These are phyloP conservation scores for Thaumetopoea pityocampa DNA, from an alignment of 1,140 invertebrate species.

Conservation along the genomic window DNA sequence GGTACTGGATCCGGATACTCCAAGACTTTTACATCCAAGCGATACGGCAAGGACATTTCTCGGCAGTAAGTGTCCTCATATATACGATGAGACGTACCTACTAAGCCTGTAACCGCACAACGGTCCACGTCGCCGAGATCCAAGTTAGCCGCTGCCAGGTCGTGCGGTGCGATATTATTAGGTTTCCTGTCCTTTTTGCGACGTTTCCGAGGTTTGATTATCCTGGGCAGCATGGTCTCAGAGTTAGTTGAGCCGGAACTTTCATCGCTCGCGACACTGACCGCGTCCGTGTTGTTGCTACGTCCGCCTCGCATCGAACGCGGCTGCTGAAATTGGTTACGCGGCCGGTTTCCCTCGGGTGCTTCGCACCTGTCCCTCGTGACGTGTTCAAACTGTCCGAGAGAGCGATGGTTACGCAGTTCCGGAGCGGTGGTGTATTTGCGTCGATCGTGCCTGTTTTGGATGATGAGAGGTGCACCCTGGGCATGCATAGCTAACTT, in stretches of 20 bases:
- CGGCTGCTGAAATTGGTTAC: slow-evolving; percentile 55
- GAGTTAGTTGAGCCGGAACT: slow-evolving; percentile 83
- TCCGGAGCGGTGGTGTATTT: slow-evolving; percentile 56
- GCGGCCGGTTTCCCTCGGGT: slow-evolving; percentile 48
- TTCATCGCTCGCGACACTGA: slow-evolving; percentile 86
- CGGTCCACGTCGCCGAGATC: slow-evolving; percentile 51
- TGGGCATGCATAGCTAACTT: slow-evolving; percentile 85
- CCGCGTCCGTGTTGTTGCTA: slow-evolving; percentile 78
- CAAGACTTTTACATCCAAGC: slow-evolving; percentile 60
- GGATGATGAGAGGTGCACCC: slow-evolving; percentile 84
- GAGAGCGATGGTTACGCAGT: slow-evolving; percentile 54
- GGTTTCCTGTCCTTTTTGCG: slow-evolving; percentile 92
- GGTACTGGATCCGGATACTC: slow-evolving; percentile 57
- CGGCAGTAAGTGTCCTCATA: slow-evolving; percentile 66
- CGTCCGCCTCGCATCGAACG: slow-evolving; percentile 51
- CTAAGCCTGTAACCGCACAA: slow-evolving; percentile 55
- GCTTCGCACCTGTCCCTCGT: slow-evolving; percentile 47
- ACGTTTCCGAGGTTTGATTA: slow-evolving; percentile 91
- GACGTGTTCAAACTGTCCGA: slow-evolving; percentile 38
- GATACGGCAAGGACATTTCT: slow-evolving; percentile 59
- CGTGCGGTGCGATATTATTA: slow-evolving; percentile 62
- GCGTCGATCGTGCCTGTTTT: slow-evolving; percentile 75
- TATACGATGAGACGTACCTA: slow-evolving; percentile 42
- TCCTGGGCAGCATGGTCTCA: slow-evolving; percentile 88
- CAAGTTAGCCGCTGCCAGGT: slow-evolving; percentile 47